Base-by-base conservation (phyloP, 2,888 invertebrate species). In the Callyntrura sp. region DNA sequence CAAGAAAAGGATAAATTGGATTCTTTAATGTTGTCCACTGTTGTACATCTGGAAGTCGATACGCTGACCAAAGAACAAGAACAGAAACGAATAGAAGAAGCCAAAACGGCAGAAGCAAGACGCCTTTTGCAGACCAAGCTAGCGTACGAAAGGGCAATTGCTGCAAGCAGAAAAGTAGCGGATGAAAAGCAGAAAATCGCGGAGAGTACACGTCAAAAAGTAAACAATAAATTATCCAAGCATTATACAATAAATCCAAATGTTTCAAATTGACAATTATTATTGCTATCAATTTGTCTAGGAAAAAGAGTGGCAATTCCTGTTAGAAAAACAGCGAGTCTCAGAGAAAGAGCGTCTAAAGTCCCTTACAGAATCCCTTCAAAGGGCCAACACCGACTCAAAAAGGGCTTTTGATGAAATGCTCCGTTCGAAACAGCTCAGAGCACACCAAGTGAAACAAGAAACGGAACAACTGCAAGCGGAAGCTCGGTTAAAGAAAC, bases 121-220 rank as follows among this genome's bases (percentile, higher is more conserved):
- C 76, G 85, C 9, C 25, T 88, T 1, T 65, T 91, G 0, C 68
- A 91, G 25, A 68, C 90, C 0, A 90, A 82, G 25, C 62, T 91
- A 14, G 88, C 91, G 1, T 91, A 91, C 45, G 90, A 91, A 65
- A 91, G 70, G 51, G 91, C 91, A 1, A 90, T 76, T 43, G 91
- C 91, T n/a, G 91, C 91, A 0, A 68, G 78, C 14, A 73, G 89
- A 12, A 88, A 91, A 23, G 82, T 85, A 35, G 60, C 82, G 0
- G 83, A 73, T 35, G 89, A 82, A 45, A 91, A 91, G 43, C 85
- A 83, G 23, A 85, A 70, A 25, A 70, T 88, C 73, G 90, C 85
- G 1, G 85, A 88, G 35, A 62, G 35, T 3, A 88, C 83, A 0
- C 17, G 90, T 14, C 51, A 85, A 20, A 76, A 88, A 57, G 90